phyloP scores from a whole-genome alignment of 2,113 vertebrate species.

The Sylvietta virens region DNA sequence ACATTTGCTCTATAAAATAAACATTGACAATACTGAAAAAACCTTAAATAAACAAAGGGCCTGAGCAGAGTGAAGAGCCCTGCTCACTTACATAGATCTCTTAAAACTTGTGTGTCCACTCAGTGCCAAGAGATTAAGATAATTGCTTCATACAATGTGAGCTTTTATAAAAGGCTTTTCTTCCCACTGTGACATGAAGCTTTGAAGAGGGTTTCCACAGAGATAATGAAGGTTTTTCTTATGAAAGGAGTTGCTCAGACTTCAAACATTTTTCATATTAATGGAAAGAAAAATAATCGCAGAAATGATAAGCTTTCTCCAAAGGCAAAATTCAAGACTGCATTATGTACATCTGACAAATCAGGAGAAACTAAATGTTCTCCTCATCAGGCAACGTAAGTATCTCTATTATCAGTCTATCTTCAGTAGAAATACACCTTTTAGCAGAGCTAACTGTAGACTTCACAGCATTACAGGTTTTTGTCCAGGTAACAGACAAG shows the following conservation, averaged over 20 bases:
- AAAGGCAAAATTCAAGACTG: background rate
- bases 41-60: background rate
- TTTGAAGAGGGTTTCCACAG: constrained; percentile 37
- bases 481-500: background rate
- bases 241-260: background rate
- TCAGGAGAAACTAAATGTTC: background rate
- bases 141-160: constrained; percentile 14
- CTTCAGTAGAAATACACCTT: background rate
- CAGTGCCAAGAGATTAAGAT: background rate
- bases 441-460: background rate
- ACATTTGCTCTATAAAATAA: background rate
- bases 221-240: background rate
- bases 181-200: background rate
- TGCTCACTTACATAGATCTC: background rate
- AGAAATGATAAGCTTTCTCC: background rate
- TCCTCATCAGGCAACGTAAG: background rate
- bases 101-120: background rate
- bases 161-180: constrained; percentile 14
- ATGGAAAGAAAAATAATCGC: background rate
- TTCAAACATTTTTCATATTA: constrained; percentile 1
- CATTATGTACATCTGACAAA: background rate
- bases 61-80: background rate
- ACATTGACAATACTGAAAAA: background rate
- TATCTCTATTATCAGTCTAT: background rate
- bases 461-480: background rate